Evolutionary conservation across 2,113 vertebrate genomes (phyloP).

Genomic region (Chelonoidis abingdonii): DNA sequence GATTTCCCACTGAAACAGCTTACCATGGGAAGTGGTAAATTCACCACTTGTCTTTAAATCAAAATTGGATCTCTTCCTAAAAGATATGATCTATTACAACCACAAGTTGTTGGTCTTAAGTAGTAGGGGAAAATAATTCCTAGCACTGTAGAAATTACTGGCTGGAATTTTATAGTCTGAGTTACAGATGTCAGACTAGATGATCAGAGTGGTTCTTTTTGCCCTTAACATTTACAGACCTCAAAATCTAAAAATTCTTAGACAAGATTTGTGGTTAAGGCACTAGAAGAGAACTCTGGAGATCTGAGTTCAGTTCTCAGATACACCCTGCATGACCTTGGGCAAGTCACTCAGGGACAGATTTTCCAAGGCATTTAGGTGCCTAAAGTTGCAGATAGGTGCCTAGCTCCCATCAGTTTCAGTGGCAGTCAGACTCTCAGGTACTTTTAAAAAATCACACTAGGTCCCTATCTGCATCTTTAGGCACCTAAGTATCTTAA

Average conservation of each 20-base stretch:
- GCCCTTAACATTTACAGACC: not conserved
- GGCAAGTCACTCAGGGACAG: not conserved
- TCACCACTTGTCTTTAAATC: not conserved
- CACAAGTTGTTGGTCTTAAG: not conserved
- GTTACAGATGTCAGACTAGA: not conserved
- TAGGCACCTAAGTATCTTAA: not conserved
- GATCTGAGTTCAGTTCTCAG: not conserved
- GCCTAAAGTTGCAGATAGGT: not conserved
- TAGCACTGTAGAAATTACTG: not conserved
- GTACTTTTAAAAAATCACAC: not conserved
- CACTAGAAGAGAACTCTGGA: not conserved
- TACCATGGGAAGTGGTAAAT: constrained; percentile 33
- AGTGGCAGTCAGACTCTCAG: not conserved
- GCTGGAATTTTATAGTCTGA: not conserved
- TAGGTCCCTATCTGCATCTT: not conserved
- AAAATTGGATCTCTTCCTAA: constrained; percentile 8
- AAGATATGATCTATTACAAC: not conserved
- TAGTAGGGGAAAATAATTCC: not conserved
- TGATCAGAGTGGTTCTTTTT: not conserved
- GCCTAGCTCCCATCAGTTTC: not conserved
- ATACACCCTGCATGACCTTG: not conserved
- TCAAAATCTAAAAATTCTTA: not conserved
- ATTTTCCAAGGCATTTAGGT: not conserved
- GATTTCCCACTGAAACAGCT: not conserved
- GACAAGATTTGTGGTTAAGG: not conserved